phyloP scores from a whole-genome alignment of 2,888 invertebrate genomes.

The Hirtodrosophila trivittata region DNA sequence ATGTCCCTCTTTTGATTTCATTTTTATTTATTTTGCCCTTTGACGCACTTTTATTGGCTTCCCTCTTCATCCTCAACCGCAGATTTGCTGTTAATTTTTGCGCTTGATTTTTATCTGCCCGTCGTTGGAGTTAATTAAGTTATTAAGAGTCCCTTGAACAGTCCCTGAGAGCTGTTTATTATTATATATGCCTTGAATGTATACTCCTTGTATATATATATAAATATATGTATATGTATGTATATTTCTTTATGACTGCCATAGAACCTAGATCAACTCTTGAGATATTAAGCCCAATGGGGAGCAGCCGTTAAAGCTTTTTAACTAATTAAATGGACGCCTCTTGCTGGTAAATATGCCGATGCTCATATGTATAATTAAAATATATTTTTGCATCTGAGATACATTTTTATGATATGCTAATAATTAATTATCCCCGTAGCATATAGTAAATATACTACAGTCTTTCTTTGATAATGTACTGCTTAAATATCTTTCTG shows the following conservation, averaged over 20 bases:
- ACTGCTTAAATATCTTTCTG: no score
- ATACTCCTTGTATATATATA: background rate
- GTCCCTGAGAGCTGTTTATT: conserved; percentile 33
- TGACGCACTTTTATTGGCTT: conserved; percentile 47
- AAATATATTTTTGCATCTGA: conserved; percentile 9
- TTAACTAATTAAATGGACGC: conserved; percentile 63
- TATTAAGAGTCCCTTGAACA: conserved; percentile 63
- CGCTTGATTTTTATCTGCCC: conserved; percentile 69
- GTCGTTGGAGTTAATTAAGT: conserved; percentile 67
- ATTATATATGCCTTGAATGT: conserved; percentile 27
- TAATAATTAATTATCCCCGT: conserved; percentile 6
- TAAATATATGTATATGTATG: conserved; percentile 11
- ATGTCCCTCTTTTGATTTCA: conserved; percentile 43
- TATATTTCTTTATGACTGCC: conserved; percentile 52
- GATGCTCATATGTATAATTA: conserved; percentile 25
- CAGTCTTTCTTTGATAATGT: background rate
- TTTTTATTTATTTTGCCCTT: conserved; percentile 46
- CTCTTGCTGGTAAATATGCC: conserved; percentile 31
- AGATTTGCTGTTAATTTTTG: conserved; percentile 67
- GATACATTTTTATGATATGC: conserved; percentile 14
- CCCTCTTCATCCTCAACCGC: conserved; percentile 4
- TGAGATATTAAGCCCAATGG: conserved; percentile 50
- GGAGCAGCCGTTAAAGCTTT: conserved; percentile 46
- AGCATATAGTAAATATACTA: no score
- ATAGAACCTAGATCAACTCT: conserved; percentile 66